These are phyloP conservation scores for Cinclus cinclus DNA, from an alignment of 2,113 vertebrate species.

Conservation along the genomic window DNA sequence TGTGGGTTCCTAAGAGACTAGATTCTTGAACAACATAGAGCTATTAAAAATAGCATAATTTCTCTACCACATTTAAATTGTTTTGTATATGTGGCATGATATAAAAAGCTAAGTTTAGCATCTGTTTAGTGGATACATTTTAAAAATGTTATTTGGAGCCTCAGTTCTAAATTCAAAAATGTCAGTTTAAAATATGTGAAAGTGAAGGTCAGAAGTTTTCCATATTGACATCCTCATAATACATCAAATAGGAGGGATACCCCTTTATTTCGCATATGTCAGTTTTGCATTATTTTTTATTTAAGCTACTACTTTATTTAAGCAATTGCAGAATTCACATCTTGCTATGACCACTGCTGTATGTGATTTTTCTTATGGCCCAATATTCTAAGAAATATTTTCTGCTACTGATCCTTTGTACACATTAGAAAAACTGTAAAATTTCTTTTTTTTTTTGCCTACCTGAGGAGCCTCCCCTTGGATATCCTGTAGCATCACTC, in stretches of 20 bases:
- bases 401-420: not conserved
- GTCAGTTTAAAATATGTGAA: not conserved
- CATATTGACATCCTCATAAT: not conserved
- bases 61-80: not conserved
- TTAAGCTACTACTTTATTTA: not conserved
- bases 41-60: not conserved
- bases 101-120: not conserved
- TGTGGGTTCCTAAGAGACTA: not conserved
- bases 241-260: not conserved
- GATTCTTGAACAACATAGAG: not conserved
- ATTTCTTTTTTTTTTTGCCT: fast-evolving
- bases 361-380: not conserved
- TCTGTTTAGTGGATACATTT: not conserved
- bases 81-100: not conserved
- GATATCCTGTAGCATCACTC: not conserved
- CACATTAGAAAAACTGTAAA: not conserved
- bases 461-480: not conserved
- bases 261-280: not conserved
- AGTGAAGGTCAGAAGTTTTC: not conserved
- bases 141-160: not conserved
- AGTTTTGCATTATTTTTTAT: not conserved
- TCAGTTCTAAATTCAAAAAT: not conserved
- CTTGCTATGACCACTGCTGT: not conserved
- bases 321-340: not conserved
- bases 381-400: not conserved